Conservation (phyloP, 2,888 invertebrate genomes). For the Blastobasis adustella region DNA sequence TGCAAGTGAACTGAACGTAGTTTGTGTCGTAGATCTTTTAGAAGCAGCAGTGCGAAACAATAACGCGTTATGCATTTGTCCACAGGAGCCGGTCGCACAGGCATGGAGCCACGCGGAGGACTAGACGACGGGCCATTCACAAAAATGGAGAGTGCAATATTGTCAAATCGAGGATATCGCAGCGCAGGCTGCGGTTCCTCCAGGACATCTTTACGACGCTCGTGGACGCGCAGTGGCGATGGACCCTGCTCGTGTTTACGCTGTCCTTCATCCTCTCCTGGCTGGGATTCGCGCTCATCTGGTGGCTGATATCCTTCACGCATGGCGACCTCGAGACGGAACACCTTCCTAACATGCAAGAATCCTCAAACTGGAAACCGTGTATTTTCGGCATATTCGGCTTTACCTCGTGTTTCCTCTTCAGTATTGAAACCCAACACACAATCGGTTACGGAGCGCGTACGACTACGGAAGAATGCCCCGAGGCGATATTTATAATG, state of each 20-base stretch:
- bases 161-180: conserved; percentile 90
- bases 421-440: conserved; percentile 94
- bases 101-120: conserved; percentile 79
- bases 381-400: conserved; percentile 87
- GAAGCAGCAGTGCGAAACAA: conserved; percentile 33
- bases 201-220: conserved; percentile 91
- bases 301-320: conserved; percentile 91
- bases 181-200: conserved; percentile 83
- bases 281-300: conserved; percentile 88
- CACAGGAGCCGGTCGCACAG: conserved; percentile 81
- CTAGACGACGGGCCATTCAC: conserved; percentile 88
- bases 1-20: conserved; percentile 52
- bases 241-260: conserved; percentile 90
- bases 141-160: conserved; percentile 99
- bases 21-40: conserved; percentile 30
- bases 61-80: conserved; percentile 39
- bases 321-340: conserved; percentile 87
- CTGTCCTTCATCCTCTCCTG: conserved; percentile 90
- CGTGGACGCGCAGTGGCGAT: conserved; percentile 95
- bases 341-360: conserved; percentile 69
- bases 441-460: conserved; percentile 93
- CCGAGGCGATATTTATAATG: conserved; percentile 92
- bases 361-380: conserved; percentile 79
- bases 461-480: conserved; percentile 90
- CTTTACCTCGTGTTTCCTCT: conserved; percentile 92